These are phyloP conservation scores for Zygothrica quintamaculata DNA, from an alignment of 2,888 invertebrate genomes.

Conservation along the genomic window DNA sequence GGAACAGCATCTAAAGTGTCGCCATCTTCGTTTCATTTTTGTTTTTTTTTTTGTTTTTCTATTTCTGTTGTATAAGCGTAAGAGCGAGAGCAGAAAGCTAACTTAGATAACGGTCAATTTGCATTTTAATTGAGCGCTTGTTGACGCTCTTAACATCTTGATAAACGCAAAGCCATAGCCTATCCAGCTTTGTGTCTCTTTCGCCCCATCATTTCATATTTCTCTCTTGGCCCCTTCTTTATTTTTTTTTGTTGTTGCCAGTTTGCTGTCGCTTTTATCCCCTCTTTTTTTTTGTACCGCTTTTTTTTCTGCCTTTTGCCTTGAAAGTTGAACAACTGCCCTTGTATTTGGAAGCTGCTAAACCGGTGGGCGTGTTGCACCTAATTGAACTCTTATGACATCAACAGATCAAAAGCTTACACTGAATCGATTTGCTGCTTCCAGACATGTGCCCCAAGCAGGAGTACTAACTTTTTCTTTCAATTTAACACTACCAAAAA, in stretches of 20 bases:
- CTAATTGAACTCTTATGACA: conserved; percentile 74
- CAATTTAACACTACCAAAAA: neutral
- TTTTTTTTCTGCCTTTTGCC: conserved; percentile 42
- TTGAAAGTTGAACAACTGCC: conserved; percentile 37
- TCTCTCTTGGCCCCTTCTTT: neutral
- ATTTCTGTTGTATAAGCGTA: conserved; percentile 20
- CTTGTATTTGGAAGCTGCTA: neutral
- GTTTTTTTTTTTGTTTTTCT: too few relatives aligned
- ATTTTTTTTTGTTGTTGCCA: neutral
- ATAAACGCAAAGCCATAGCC: conserved; percentile 18
- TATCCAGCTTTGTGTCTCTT: conserved; percentile 12
- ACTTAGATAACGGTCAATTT: conserved; percentile 65
- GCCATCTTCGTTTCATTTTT: too few relatives aligned
- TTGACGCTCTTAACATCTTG: conserved; percentile 38
- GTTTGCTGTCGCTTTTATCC: conserved; percentile 10
- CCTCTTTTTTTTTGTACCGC: conserved; percentile 9
- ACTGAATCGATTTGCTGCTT: neutral
- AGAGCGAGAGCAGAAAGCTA: conserved; percentile 3
- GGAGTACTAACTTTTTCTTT: conserved; percentile 31
- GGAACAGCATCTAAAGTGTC: conserved; percentile 42
- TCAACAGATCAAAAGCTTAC: conserved; percentile 50
- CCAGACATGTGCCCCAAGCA: conserved; percentile 12
- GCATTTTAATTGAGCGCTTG: conserved; percentile 73
- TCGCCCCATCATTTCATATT: conserved; percentile 2
- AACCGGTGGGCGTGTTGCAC: conserved; percentile 39